Evolutionary conservation across 2,113 vertebrate genomes (phyloP), one percentile per base, ranked within the genome.

Genomic region (Pollimyrus isidori): DNA sequence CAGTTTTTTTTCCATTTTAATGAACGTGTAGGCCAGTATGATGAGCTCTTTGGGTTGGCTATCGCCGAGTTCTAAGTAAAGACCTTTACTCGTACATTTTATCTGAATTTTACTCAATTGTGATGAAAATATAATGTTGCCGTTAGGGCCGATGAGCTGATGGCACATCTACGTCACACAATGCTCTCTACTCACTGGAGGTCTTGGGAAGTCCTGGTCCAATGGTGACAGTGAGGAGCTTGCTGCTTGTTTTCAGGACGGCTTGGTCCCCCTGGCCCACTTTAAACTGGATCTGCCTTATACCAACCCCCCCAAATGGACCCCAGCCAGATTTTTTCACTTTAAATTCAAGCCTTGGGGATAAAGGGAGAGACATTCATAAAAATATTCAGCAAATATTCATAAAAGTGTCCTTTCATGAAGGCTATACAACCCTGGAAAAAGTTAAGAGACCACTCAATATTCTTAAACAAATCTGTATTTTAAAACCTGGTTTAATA

Each of bases 241-340:
- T 97, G 46, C 94, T 94, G 0, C 92, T 95, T 15, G 94, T 94
- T 89, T 96, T 96, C 46, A 96, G 89, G 5, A 94, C 42, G 0
- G 80, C 93, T 7, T 94, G 89, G 0, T 97, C 95, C 0, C 96
- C 96, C 42, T 94, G 94, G 62, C 95, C 95, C 21, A 0, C 11
- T 89, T 96, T 95, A 91, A 97, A 97, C 92, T 97, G 96, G 90
- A 97, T 95, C 92, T 97, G 96, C 7, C 96, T 94, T 87, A 96
- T 96, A 1, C 97, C 96, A 0, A 96, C 93, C 0, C 96, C 94
- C 1, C 91, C 94, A 92, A 97, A 97, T 0, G 95, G 96, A 35
- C 95, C 95, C 96, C 96, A 97, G 26, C 96, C 95, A 0, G 94
- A 96, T 88, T 96, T 97, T 93, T 97, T 97, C 90, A 97, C 96